These are phyloP conservation scores for Frieseomelitta varia DNA, from an alignment of 1,140 invertebrate genomes.

Conservation along the genomic window DNA sequence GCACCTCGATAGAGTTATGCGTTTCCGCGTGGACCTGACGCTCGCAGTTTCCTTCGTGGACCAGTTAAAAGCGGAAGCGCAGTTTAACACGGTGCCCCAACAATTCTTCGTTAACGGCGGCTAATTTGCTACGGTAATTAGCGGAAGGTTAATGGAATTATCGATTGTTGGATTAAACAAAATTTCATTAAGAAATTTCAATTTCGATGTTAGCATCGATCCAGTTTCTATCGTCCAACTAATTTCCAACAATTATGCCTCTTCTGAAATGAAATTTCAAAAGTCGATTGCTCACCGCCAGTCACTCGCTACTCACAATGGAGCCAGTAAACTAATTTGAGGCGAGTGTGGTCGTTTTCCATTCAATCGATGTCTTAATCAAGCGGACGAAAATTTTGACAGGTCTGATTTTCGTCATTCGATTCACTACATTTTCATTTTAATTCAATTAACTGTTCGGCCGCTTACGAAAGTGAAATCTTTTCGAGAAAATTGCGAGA, in stretches of 20 bases:
- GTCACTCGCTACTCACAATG: too few species aligned
- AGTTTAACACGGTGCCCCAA: background rate
- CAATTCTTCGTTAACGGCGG: slow-evolving; percentile 4
- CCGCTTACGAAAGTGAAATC: too few species aligned
- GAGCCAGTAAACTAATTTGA: too few species aligned
- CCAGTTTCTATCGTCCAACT: background rate
- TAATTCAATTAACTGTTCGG: too few species aligned
- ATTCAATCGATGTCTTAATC: background rate
- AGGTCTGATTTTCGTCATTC: too few species aligned
- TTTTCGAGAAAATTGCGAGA: too few species aligned
- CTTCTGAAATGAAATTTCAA: too few species aligned
- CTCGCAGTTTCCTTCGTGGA: background rate
- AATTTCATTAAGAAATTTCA: too few species aligned
- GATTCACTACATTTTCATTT: too few species aligned
- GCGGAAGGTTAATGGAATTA: background rate
- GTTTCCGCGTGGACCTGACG: background rate
- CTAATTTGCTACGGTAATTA: background rate
- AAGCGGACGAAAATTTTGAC: too few species aligned
- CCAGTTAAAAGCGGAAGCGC: background rate
- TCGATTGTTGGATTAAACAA: background rate
- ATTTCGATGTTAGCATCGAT: background rate
- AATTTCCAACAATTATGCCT: background rate
- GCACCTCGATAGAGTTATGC: slow-evolving; percentile 1
- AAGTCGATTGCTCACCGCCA: too few species aligned
- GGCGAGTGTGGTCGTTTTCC: background rate